These are phyloP conservation scores for Fragum fragum DNA, from an alignment of 2,888 invertebrate species.

Conservation along the genomic window DNA sequence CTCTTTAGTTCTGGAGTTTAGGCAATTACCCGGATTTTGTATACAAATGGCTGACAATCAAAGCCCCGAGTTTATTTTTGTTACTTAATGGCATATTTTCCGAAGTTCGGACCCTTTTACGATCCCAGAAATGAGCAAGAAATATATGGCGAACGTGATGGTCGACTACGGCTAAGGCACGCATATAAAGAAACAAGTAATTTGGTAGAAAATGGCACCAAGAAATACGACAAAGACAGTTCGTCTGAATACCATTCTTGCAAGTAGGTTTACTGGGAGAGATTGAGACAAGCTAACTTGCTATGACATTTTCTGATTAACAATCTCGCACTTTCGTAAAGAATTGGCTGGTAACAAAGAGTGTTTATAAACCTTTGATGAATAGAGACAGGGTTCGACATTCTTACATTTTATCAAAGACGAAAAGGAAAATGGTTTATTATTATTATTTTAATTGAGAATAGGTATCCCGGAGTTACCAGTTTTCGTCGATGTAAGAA, in stretches of 20 bases:
- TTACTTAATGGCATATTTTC: slow-evolving; percentile 72
- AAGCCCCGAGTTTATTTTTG: neutral
- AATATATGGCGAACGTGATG: slow-evolving; percentile 70
- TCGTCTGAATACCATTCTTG: neutral
- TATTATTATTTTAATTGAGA: too few species aligned
- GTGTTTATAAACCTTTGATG: too few species aligned
- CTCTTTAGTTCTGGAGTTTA: neutral
- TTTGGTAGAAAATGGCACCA: neutral
- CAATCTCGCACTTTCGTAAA: too few species aligned
- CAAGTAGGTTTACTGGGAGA: too few species aligned
- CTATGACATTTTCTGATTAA: too few species aligned
- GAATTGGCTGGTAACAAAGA: too few species aligned
- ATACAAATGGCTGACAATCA: slow-evolving; percentile 52
- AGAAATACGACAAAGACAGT: neutral
- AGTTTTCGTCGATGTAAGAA: too few species aligned
- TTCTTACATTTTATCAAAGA: too few species aligned
- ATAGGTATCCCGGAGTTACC: too few species aligned
- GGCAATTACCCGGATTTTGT: slow-evolving; percentile 64
- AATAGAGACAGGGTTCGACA: too few species aligned
- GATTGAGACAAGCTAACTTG: too few species aligned
- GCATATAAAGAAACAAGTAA: slow-evolving; percentile 14
- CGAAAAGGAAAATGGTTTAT: too few species aligned
- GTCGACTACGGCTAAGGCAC: slow-evolving; percentile 62
- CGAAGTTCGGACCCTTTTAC: slow-evolving; percentile 72
- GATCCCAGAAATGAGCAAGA: slow-evolving; percentile 74